phyloP scores from a whole-genome alignment of 2,888 invertebrate genomes.

The Coleophora flavipennella region DNA sequence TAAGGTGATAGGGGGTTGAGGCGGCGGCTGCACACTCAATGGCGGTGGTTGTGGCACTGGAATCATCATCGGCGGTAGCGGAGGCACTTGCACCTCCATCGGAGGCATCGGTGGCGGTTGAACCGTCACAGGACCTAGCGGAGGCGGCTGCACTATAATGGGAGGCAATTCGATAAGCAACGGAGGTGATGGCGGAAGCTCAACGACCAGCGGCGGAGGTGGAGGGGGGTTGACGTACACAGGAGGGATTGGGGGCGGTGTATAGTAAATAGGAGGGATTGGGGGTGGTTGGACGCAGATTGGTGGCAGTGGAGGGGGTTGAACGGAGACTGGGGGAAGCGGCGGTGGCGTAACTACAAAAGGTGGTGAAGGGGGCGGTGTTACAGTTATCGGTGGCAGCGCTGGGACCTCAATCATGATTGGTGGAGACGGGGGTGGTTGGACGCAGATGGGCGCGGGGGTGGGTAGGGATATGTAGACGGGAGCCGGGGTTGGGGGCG shows the following conservation, averaged over 20 bases:
- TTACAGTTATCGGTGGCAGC: conserved; percentile 41
- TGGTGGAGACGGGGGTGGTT: conserved; percentile 37
- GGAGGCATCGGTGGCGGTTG: conserved; percentile 54
- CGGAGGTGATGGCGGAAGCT: conserved; percentile 43
- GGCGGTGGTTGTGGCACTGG: conserved; percentile 47
- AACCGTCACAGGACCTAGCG: conserved; percentile 45
- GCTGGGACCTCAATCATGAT: conserved; percentile 37
- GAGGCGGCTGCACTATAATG: conserved; percentile 50
- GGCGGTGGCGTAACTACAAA: conserved; percentile 36
- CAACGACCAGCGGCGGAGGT: conserved; percentile 36
- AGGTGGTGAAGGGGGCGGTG: conserved; percentile 36
- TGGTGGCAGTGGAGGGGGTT: conserved; percentile 40
- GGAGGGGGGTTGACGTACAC: conserved; percentile 43
- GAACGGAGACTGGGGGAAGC: conserved; percentile 38
- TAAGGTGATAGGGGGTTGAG: conserved; percentile 41
- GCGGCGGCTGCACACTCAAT: conserved; percentile 45
- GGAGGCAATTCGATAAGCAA: conserved; percentile 40
- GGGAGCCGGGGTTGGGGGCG: conserved; percentile 21
- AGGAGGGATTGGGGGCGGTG: conserved; percentile 40
- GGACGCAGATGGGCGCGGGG: conserved; percentile 36
- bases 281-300: conserved; percentile 47
- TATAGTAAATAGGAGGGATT: conserved; percentile 39
- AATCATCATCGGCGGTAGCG: conserved; percentile 48
- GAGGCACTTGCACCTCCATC: conserved; percentile 51
- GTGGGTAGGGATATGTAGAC: conserved; percentile 46